Percentiles rank a stretch among this genome's conserved stretches.
Evolutionary conservation across 2,113 vertebrate species (phyloP).

Genomic region (Ptilonorhynchus violaceus): DNA sequence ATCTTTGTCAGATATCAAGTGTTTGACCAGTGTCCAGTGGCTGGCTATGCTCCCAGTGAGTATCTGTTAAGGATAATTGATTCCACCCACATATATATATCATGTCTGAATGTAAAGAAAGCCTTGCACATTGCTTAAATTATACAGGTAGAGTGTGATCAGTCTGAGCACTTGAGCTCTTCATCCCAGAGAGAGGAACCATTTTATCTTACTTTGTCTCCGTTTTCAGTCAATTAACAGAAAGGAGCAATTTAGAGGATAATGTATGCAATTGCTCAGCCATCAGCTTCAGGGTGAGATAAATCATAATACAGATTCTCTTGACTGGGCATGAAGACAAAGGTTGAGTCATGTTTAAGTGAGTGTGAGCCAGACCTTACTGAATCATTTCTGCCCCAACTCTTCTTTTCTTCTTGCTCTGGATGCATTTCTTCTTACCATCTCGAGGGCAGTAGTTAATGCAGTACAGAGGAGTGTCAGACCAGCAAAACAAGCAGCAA

Average conservation of each 20-base stretch:
- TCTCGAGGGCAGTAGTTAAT: not conserved
- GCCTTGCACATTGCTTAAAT: not conserved
- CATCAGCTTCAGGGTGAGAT: slow-evolving; percentile 1
- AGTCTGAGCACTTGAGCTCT: not conserved
- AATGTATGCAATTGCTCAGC: not conserved
- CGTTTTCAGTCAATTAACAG: slow-evolving; percentile 26
- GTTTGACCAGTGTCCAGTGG: not conserved
- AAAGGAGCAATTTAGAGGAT: slow-evolving; percentile 2
- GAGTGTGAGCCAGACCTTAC: not conserved
- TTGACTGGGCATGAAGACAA: slow-evolving; percentile 20
- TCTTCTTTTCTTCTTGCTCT: not conserved
- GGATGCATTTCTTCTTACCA: not conserved
- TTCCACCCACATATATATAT: not conserved
- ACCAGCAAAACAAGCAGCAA: not conserved
- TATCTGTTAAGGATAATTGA: not conserved
- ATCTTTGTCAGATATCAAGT: not conserved
- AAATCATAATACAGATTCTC: not conserved
- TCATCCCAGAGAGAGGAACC: not conserved
- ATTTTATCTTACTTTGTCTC: slow-evolving; percentile 40
- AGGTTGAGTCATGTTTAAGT: slow-evolving; percentile 23
- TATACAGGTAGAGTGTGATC: not conserved
- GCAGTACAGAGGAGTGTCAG: not conserved
- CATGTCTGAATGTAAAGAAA: not conserved
- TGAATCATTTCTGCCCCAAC: not conserved
- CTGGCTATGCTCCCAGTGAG: not conserved